Evolutionary conservation across 2,888 invertebrate genomes (phyloP).

Genomic region (Agrilus biguttatus): DNA sequence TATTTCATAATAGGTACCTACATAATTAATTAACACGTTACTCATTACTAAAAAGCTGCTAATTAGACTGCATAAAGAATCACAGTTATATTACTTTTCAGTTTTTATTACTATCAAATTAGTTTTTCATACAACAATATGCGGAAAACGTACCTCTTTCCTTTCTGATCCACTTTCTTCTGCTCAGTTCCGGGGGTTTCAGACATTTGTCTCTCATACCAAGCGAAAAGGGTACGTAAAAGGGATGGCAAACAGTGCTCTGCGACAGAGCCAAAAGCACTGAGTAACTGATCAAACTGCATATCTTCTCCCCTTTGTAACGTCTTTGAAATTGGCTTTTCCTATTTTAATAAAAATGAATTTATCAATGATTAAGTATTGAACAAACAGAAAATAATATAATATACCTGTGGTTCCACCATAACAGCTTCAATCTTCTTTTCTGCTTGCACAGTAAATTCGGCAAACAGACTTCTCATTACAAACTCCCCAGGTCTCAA

Average conservation of each 20-base stretch:
- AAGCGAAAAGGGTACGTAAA: constrained; percentile 79
- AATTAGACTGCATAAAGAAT: too few species aligned
- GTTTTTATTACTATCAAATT: too few species aligned
- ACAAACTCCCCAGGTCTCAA: constrained; percentile 89
- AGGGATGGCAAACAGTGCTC: constrained; percentile 96
- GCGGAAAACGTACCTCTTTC: constrained; percentile 31
- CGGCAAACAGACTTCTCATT: constrained; percentile 86
- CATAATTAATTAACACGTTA: too few species aligned
- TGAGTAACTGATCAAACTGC: constrained; percentile 86
- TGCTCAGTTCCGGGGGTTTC: constrained; percentile 46
- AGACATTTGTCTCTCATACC: constrained; percentile 82
- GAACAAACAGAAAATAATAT: not conserved
- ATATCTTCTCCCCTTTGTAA: constrained; percentile 92
- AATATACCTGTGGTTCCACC: constrained; percentile 67
- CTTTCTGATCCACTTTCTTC: constrained; percentile 46
- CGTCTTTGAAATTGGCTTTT: constrained; percentile 88
- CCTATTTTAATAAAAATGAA: constrained; percentile 37
- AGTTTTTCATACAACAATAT: not conserved
- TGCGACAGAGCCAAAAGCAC: constrained; percentile 85
- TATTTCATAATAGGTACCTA: too few species aligned
- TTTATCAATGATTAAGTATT: not conserved
- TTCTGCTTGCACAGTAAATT: constrained; percentile 89
- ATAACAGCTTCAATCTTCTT: constrained; percentile 92
- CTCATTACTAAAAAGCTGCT: too few species aligned
- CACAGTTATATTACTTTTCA: too few species aligned